Percentiles rank a stretch among this genome's conserved stretches.
These are phyloP conservation scores for Falco concolor DNA, from an alignment of 2,797 vertebrate species.

Conservation along the genomic window DNA sequence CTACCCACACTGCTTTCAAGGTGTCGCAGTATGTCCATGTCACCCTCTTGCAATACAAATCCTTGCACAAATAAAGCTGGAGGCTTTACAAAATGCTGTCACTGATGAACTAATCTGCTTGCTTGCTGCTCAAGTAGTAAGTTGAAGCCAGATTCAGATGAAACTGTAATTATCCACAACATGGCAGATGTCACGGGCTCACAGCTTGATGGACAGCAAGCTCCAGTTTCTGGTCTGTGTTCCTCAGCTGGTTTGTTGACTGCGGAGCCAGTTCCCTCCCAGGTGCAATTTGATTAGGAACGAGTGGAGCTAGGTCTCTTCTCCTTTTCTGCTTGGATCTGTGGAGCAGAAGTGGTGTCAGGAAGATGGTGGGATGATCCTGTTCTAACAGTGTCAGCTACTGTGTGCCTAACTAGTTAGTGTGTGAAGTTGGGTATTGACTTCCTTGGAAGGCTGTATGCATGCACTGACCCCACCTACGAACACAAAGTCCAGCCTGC, in stretches of 20 bases:
- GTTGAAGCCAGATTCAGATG: neutral
- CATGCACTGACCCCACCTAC: neutral
- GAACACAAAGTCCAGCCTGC: neutral
- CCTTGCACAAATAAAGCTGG: neutral
- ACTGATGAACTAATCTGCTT: neutral
- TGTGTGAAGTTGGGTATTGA: neutral
- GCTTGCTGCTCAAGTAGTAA: neutral
- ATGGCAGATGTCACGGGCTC: accelerated
- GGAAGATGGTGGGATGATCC: neutral
- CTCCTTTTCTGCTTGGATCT: neutral
- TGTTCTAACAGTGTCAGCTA: neutral
- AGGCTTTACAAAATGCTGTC: neutral
- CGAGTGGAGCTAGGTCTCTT: accelerated
- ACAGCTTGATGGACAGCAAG: neutral
- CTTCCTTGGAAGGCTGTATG: neutral
- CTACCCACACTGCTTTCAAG: neutral
- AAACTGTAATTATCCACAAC: neutral
- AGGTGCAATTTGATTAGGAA: neutral
- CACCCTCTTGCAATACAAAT: neutral
- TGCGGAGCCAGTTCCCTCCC: neutral
- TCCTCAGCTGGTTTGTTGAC: neutral
- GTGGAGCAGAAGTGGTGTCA: neutral
- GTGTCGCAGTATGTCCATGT: neutral
- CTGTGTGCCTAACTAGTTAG: neutral
- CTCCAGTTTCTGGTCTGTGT: neutral